A percentile compares a stretch with the other conserved stretches of the same genome.
These are phyloP conservation scores for Scelioninae gen. 2 DNA, from an alignment of 2,888 invertebrate species.

Conservation along the genomic window DNA sequence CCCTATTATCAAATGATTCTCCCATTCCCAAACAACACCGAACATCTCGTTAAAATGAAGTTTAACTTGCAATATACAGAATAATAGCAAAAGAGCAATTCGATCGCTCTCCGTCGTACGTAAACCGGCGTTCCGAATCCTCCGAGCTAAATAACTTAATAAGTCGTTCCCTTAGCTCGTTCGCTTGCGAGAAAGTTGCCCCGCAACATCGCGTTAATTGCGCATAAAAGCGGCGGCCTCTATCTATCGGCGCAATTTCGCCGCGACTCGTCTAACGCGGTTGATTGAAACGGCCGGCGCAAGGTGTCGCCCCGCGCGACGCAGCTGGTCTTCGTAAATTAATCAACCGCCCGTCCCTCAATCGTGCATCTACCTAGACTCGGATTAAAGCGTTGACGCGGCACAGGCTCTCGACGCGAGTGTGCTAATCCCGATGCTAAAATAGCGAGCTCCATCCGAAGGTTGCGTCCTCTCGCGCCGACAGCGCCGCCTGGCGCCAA, in stretches of 20 bases:
- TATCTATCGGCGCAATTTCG: constrained; percentile 50
- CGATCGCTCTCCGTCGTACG: too few species aligned
- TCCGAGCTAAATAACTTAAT: background rate
- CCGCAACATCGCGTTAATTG: constrained; percentile 64
- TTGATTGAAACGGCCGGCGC: constrained; percentile 61
- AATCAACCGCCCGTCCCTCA: constrained; percentile 64
- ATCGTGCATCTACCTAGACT: constrained; percentile 57
- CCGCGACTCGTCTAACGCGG: constrained; percentile 44
- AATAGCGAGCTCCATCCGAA: constrained; percentile 47
- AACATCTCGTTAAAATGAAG: too few species aligned
- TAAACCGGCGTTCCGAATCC: too few species aligned
- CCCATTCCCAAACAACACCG: too few species aligned
- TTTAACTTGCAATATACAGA: too few species aligned
- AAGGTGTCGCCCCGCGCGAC: constrained; percentile 64
- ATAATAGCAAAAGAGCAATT: too few species aligned
- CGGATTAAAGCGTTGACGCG: constrained; percentile 56
- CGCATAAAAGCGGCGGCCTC: constrained; percentile 43
- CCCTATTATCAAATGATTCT: too few species aligned
- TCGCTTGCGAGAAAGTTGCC: constrained; percentile 12
- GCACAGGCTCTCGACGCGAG: constrained; percentile 47
- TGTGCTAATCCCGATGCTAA: constrained; percentile 57
- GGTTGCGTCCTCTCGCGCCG: constrained; percentile 32
- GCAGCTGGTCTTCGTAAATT: constrained; percentile 69
- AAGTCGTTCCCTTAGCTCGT: background rate
- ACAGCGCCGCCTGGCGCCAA: background rate